Evolutionary conservation across 2,113 vertebrate species (phyloP).

Genomic region (Lichenostomus cassidix): DNA sequence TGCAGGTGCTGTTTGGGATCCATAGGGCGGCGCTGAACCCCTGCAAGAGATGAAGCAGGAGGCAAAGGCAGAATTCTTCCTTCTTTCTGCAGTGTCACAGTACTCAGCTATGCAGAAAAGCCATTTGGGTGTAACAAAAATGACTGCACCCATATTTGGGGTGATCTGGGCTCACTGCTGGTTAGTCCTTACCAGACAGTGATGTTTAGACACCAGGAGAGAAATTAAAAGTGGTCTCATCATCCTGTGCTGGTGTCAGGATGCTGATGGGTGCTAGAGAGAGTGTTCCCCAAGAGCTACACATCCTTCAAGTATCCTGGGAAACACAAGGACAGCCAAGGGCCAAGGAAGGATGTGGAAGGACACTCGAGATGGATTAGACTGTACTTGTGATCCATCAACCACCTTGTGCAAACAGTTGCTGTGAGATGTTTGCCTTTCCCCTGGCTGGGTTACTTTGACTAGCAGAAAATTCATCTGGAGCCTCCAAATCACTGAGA

Average conservation of each 20-base stretch:
- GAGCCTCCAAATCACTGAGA: neutral
- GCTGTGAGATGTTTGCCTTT: neutral
- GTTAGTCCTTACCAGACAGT: neutral
- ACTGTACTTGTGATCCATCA: neutral
- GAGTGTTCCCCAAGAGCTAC: fast-evolving
- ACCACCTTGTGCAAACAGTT: neutral
- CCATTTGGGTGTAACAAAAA: neutral
- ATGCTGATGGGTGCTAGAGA: fast-evolving
- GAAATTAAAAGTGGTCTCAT: neutral
- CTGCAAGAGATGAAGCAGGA: neutral
- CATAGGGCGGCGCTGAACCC: fast-evolving
- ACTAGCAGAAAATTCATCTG: neutral
- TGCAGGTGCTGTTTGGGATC: neutral
- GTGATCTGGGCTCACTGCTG: neutral
- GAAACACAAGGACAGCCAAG: neutral
- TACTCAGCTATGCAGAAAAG: neutral
- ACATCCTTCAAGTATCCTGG: neutral
- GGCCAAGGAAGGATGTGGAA: neutral
- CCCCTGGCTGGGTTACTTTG: neutral
- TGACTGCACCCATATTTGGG: neutral
- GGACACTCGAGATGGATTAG: neutral
- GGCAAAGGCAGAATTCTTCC: neutral
- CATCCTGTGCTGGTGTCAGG: neutral
- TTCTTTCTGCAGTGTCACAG: neutral
- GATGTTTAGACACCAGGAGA: neutral